These are phyloP conservation scores for Hanleya hanleyi DNA, from an alignment of 2,888 invertebrate genomes.

Conservation along the genomic window DNA sequence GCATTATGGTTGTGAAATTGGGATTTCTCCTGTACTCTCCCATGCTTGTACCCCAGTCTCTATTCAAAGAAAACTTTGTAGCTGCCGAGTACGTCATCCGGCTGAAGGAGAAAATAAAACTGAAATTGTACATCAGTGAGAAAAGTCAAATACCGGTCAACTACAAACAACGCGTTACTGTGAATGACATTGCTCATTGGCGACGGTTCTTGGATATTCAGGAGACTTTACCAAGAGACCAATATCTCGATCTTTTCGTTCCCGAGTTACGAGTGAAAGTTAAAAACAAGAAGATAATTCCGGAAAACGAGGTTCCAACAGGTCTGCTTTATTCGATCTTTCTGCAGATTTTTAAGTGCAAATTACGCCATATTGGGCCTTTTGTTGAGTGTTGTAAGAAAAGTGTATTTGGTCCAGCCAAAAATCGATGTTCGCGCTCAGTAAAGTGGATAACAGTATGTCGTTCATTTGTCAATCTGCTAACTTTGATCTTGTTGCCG, in stretches of 20 bases:
- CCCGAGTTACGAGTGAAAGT: not conserved
- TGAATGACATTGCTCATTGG: not conserved
- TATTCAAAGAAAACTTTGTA: not conserved
- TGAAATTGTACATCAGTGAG: not conserved
- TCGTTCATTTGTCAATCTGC: slow-evolving; percentile 11
- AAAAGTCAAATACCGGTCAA: not conserved
- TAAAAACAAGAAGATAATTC: slow-evolving; percentile 4
- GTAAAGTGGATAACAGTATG: not conserved
- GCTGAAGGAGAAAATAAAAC: not conserved
- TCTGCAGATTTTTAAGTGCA: not conserved
- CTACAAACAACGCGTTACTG: not conserved
- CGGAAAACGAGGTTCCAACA: slow-evolving; percentile 3
- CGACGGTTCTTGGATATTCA: not conserved
- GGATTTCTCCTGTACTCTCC: not conserved
- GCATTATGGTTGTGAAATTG: not conserved
- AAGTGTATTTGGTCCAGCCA: not conserved
- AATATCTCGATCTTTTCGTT: not conserved
- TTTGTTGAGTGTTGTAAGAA: slow-evolving; percentile 6
- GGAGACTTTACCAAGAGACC: not conserved
- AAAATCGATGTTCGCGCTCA: not conserved
- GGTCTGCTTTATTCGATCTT: not conserved
- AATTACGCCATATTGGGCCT: not conserved
- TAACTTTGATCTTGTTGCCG: slow-evolving; percentile 39
- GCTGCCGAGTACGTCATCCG: not conserved
- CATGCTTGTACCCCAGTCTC: not conserved